Evolutionary conservation across 2,888 invertebrate genomes (phyloP), one percentile per base, ranked within the genome.

Genomic region (Ichneumoninae sp.): DNA sequence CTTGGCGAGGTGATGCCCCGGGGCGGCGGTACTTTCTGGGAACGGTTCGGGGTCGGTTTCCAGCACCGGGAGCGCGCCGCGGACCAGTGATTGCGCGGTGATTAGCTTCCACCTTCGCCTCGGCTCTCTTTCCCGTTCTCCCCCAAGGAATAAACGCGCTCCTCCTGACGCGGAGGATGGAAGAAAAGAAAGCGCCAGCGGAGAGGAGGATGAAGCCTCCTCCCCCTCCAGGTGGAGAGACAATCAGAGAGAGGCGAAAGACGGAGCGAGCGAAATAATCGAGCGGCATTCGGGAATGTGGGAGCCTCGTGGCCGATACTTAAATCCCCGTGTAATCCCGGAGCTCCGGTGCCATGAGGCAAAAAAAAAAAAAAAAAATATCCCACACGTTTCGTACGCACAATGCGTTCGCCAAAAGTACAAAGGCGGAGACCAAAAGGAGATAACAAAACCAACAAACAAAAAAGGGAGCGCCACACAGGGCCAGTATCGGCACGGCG

Each of bases 81-180:
- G 16, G 33, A 19, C 33, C 52, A 90, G 88, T 92, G 92, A 92
- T 92, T 91, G 92, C 90, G 92, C 88, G 91, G 90, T 91, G 91
- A 92, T 92, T 92, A 92, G 90, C 90, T 91, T 90, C 90, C 90
- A 88, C 89, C 91, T 91, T 90, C 90, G 89, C 88, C 87, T 90
- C 88, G 57, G 54, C 16, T 16, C 47, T 60, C 70, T 78, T 62
- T 70, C 62, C 54, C 52, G 54, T 47, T 77, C 68, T 86, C 85
- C 79, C 82, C 81, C 82, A 76, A 80, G 79, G 81, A 62, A 83
- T n/a, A 80, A 65, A 66, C 60, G 78, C 62, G 72, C 69, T 57
- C 26, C 57, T 57, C 54, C 54, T 66, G 79, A 54, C 60, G 68
- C 16, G 26, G 60, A 47, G 33, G 26, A n/a, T 69, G 22, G 19